phyloP scores from a whole-genome alignment of 2,113 vertebrate genomes.

The Columbina picui region DNA sequence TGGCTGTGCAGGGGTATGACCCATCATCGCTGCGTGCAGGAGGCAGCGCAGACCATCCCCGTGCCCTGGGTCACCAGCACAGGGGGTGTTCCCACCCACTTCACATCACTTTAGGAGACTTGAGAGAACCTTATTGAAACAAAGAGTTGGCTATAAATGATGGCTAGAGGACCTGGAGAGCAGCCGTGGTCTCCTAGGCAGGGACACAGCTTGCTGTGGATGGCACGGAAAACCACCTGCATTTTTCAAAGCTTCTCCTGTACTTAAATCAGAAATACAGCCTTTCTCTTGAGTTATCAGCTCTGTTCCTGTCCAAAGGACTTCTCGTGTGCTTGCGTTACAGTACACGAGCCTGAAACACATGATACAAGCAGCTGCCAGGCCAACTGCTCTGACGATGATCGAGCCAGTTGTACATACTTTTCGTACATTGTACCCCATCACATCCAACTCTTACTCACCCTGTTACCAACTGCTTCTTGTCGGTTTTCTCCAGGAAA shows the following conservation, averaged over 20 bases:
- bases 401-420: constrained; percentile 18
- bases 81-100: background rate
- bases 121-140: background rate
- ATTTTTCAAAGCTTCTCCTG: background rate
- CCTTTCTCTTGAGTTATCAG: background rate
- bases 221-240: background rate
- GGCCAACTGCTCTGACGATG: constrained; percentile 44
- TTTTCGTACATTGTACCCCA: background rate
- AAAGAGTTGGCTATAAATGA: background rate
- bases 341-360: constrained; percentile 9
- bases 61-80: background rate
- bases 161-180: background rate
- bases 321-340: background rate
- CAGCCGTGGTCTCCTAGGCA: background rate
- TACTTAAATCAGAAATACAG: background rate
- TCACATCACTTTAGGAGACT: background rate
- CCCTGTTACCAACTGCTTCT: constrained; percentile 23
- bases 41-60: background rate
- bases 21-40: background rate
- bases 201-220: background rate
- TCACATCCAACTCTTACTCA: background rate
- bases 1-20: background rate
- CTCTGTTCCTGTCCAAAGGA: background rate
- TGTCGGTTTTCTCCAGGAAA: constrained; percentile 26
- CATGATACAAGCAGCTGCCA: constrained; percentile 26